Evolutionary conservation across 2,888 invertebrate genomes (phyloP).

Genomic region (Lithophane leautieri): DNA sequence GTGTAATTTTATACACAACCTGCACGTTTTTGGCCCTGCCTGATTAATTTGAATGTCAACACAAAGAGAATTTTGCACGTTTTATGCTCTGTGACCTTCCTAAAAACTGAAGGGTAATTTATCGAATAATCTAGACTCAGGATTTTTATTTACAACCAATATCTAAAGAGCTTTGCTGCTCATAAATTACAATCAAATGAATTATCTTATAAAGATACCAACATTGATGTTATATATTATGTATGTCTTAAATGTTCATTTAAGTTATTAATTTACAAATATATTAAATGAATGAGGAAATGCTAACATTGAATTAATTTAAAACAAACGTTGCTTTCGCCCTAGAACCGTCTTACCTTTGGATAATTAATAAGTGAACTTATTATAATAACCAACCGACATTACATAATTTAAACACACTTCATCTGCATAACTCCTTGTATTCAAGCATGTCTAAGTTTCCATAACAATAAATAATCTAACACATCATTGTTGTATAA

Average conservation of each 20-base stretch:
- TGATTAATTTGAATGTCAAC: slow-evolving; percentile 9
- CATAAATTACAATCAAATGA: neutral
- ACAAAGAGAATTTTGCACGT: neutral
- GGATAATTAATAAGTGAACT: neutral
- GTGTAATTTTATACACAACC: neutral
- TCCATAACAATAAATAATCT: slow-evolving; percentile 40
- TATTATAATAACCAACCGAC: neutral
- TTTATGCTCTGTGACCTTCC: neutral
- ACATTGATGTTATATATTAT: too few species aligned
- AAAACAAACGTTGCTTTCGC: neutral
- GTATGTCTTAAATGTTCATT: neutral
- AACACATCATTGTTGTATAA: slow-evolving; percentile 44
- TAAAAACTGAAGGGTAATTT: neutral
- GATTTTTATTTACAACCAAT: neutral
- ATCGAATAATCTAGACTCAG: neutral
- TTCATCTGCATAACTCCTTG: neutral
- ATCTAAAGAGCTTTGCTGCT: neutral
- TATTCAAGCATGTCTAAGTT: slow-evolving; percentile 9
- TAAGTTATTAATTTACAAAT: neutral
- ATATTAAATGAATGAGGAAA: neutral
- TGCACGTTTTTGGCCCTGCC: neutral
- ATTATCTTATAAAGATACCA: neutral
- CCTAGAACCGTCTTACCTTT: neutral
- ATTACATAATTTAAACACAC: neutral
- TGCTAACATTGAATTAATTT: neutral